phyloP scores from a whole-genome alignment of 1,140 invertebrate genomes.

The Phymastichus coffea region DNA sequence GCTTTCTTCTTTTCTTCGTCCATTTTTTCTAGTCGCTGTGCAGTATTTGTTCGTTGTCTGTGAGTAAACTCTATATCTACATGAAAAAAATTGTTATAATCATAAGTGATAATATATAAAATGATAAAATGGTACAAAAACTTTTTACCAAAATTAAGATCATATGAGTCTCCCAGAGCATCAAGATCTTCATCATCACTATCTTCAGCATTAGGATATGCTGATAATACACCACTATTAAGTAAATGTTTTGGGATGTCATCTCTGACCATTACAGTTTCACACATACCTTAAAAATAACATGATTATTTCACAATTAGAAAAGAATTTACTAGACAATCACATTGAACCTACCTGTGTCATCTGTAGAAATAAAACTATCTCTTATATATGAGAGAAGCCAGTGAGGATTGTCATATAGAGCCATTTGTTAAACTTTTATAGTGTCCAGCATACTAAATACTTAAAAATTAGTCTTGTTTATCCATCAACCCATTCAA shows the following conservation, averaged over 20 bases:
- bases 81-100: slow-evolving; percentile 10
- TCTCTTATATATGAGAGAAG: slow-evolving; percentile 88
- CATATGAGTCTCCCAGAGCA: slow-evolving; percentile 65
- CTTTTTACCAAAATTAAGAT: slow-evolving; percentile 66
- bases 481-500: too few species aligned
- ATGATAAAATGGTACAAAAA: neutral
- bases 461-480: too few species aligned
- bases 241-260: slow-evolving; percentile 66
- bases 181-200: slow-evolving; percentile 75
- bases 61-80: slow-evolving; percentile 60
- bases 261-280: slow-evolving; percentile 77
- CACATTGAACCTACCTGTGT: slow-evolving; percentile 78
- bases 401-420: slow-evolving; percentile 91
- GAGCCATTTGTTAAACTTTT: too few species aligned
- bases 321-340: neutral
- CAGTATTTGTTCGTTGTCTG: slow-evolving; percentile 82
- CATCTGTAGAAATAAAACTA: slow-evolving; percentile 93
- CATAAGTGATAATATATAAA: neutral
- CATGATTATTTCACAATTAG: slow-evolving; percentile 23
- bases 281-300: slow-evolving; percentile 64
- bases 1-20: slow-evolving; percentile 81
- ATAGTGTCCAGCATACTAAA: too few species aligned
- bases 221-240: slow-evolving; percentile 59
- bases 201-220: slow-evolving; percentile 75
- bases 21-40: slow-evolving; percentile 85